Evolutionary conservation across 2,797 vertebrate species (phyloP), one percentile per base, ranked within the genome.

Genomic region (Poecilia gillii): DNA sequence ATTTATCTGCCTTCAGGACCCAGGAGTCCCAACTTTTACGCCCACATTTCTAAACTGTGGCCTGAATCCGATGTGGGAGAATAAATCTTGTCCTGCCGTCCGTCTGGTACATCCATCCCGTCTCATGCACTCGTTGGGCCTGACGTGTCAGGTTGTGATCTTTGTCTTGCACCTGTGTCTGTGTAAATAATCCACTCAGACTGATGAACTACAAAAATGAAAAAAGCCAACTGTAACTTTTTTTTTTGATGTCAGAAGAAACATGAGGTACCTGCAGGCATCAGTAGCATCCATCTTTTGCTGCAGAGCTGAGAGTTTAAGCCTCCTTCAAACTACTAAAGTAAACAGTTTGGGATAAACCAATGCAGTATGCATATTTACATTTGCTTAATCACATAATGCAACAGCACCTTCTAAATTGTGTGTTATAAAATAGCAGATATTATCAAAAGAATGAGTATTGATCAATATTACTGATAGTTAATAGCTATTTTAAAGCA

Each of bases 1-100:
- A 91, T 74, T 91, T 85, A 91, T 90, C 90, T 92, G 91, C 90
- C 91, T 91, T 92, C 82, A 89, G 88, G 85, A 94, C 89, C 84
- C 49, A 45, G 81, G 84, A 90, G 85, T 85, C 85, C 68, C 77
- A 85, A 81, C 81, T 75, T 51, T 85, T 82, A 80, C 84, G 46
- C 81, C 84, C 85, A 79, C 81, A 71, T 55, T 45, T 79, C 89
- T 76, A 89, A 87, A 90, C 88, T 78, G 78, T 82, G 88, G 87
- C 84, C 88, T 84, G 75, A 90, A 85, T 83, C 77, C 75, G 81
- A 89, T 88, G 86, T 90, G 88, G 87, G 90, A 87, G 78, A 78
- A 72, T 87, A 84, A 45, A 85, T 81, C 51, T 75, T 82, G 81
- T 91, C 77, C 86, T 23, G 81, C 80, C 70, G 62, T 72, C 89